Percentiles rank a stretch among this genome's conserved stretches.
Conservation (phyloP, 1,140 invertebrate species). For the Leucophenga varia region DNA sequence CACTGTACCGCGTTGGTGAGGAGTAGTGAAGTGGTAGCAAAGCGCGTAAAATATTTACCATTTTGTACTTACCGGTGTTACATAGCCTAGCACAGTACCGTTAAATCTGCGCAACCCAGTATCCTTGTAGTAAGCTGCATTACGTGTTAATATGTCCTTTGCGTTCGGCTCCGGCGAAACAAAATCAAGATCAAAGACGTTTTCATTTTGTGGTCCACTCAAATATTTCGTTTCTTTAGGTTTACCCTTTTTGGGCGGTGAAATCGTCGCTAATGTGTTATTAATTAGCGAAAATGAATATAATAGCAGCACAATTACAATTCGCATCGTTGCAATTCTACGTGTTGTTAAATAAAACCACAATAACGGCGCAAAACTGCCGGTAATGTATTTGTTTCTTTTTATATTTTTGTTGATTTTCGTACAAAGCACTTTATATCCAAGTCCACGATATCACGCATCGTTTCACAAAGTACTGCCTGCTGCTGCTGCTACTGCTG, state of each 20-base stretch:
- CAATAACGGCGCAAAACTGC: too few species aligned
- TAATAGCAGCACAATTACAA: too few species aligned
- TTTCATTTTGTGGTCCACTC: constrained; percentile 66
- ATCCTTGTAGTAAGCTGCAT: constrained; percentile 72
- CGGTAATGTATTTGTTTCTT: too few species aligned
- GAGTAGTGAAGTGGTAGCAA: constrained; percentile 6
- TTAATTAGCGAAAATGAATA: too few species aligned
- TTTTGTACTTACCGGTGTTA: constrained; percentile 78
- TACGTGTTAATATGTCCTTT: constrained; percentile 75
- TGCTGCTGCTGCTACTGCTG: too few species aligned
- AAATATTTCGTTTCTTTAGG: constrained; percentile 56
- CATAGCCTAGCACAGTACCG: constrained; percentile 79
- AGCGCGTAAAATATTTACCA: neutral
- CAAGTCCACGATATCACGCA: too few species aligned
- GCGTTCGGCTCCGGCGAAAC: constrained; percentile 65
- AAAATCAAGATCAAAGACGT: constrained; percentile 70
- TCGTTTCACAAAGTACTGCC: too few species aligned
- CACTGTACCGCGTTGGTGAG: constrained; percentile 82
- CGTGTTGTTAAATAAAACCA: too few species aligned
- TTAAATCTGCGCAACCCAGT: constrained; percentile 67
- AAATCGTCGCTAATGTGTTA: constrained; percentile 57
- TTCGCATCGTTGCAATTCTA: too few species aligned
- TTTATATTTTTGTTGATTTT: too few species aligned
- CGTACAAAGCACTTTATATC: too few species aligned
- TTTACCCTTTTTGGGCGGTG: constrained; percentile 59